Evolutionary conservation across 2,797 vertebrate species (phyloP).

Genomic region (Prunella strophiata): DNA sequence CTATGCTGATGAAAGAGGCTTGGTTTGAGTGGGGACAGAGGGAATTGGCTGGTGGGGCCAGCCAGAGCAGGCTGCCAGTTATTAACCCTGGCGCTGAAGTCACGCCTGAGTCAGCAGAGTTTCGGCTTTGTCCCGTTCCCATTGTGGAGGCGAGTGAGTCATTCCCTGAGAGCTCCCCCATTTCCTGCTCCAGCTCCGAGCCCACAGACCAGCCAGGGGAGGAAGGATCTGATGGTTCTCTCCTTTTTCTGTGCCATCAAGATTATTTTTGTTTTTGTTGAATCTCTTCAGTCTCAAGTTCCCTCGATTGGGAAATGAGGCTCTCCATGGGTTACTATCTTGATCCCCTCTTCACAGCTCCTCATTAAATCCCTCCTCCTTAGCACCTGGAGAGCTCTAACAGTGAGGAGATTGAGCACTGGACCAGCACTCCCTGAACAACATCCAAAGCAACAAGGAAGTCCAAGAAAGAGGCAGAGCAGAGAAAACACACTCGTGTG

Average conservation of each 20-base stretch:
- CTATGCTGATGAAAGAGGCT: background rate
- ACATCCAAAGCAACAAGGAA: background rate
- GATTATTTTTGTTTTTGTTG: slow-evolving; percentile 27
- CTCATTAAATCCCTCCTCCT: slow-evolving; percentile 35
- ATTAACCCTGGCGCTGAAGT: slow-evolving; percentile 32
- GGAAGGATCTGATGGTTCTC: background rate
- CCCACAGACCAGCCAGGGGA: background rate
- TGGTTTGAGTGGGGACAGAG: background rate
- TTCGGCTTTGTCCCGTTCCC: slow-evolving; percentile 62
- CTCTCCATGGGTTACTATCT: slow-evolving; percentile 18
- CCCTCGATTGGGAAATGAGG: slow-evolving; percentile 26
- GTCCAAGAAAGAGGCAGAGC: background rate
- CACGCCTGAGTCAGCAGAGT: slow-evolving; percentile 75
- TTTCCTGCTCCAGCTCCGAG: slow-evolving; percentile 24
- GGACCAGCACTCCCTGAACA: background rate
- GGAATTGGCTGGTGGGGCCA: background rate
- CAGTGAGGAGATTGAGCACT: background rate
- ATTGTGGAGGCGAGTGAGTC: slow-evolving; percentile 63
- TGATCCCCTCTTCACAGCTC: slow-evolving; percentile 36
- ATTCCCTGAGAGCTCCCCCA: background rate
- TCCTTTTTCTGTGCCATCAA: background rate
- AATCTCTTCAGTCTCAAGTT: slow-evolving; percentile 5
- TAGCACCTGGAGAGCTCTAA: slow-evolving; percentile 33
- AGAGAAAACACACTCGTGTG: background rate
- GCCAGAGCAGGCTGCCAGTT: background rate